phyloP scores from a whole-genome alignment of 1,140 invertebrate species.

The Sycobia sp. region DNA sequence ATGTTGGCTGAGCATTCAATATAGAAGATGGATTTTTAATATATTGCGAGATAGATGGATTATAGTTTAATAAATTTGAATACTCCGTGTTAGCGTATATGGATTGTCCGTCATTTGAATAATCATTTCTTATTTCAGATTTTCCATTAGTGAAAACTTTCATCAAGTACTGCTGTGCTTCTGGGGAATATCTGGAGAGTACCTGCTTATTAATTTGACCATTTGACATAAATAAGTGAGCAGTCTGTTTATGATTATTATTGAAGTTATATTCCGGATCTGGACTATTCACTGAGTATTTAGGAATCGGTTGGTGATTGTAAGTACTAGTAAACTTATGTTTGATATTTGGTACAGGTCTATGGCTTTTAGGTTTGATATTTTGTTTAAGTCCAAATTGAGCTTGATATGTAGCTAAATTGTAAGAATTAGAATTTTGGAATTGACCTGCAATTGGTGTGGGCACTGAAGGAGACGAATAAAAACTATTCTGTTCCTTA shows the following conservation, averaged over 20 bases:
- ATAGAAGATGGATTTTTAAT: conserved; percentile 58
- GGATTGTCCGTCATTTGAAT: not conserved
- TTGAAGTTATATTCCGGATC: conserved; percentile 52
- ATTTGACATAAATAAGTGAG: conserved; percentile 33
- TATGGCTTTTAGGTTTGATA: conserved; percentile 7
- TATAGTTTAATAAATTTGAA: conserved; percentile 53
- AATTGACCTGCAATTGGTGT: not conserved
- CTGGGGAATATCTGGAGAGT: conserved; percentile 38
- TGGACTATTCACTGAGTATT: conserved; percentile 46
- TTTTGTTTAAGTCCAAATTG: conserved; percentile 1
- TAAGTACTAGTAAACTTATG: not conserved
- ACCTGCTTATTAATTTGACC: conserved; percentile 35
- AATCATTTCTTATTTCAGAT: not conserved
- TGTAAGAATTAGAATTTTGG: conserved; percentile 18
- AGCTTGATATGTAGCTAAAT: conserved; percentile 9
- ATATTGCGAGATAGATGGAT: conserved; percentile 59
- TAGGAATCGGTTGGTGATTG: conserved; percentile 29
- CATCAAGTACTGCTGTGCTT: conserved; percentile 42
- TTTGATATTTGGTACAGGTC: not conserved
- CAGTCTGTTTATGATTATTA: conserved; percentile 6
- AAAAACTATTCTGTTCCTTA: conserved; percentile 38
- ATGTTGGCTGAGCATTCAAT: conserved; percentile 57
- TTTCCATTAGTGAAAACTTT: conserved; percentile 38
- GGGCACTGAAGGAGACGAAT: conserved; percentile 30
- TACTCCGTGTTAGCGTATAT: conserved; percentile 41